Percentiles rank a stretch among this genome's conserved stretches.
Conservation (phyloP, 2,797 vertebrate species). For the Erethizon dorsatum region DNA sequence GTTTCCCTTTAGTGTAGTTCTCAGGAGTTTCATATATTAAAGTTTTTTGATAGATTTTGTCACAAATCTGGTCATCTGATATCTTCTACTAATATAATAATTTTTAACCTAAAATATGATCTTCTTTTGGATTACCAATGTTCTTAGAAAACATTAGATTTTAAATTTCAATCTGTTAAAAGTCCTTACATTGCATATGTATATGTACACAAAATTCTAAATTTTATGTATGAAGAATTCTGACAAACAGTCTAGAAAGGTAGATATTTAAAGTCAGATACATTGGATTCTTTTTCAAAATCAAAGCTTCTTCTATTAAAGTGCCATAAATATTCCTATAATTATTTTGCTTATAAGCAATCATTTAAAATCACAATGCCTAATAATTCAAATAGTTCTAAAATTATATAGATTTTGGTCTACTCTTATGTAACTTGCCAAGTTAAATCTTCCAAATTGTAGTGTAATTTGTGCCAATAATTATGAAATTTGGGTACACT, state of each 20-base stretch:
- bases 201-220: background rate
- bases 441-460: constrained; percentile 77
- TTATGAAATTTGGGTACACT: constrained; percentile 75
- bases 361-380: background rate
- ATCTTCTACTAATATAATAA: background rate
- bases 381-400: constrained; percentile 13
- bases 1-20: background rate
- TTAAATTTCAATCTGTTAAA: background rate
- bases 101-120: background rate
- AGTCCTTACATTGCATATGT: background rate
- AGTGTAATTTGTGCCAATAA: constrained; percentile 73
- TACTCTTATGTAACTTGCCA: constrained; percentile 72
- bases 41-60: background rate
- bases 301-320: background rate
- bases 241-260: background rate
- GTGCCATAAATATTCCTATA: background rate
- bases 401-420: constrained; percentile 57
- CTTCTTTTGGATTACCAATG: background rate
- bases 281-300: background rate
- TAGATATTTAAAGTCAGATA: background rate
- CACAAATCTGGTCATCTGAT: background rate
- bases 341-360: background rate
- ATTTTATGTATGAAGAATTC: background rate
- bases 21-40: background rate
- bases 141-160: background rate